A percentile compares a stretch with the other conserved stretches of the same genome.
Conservation (phyloP, 1,140 invertebrate genomes). For the Calycopis cecrops region DNA sequence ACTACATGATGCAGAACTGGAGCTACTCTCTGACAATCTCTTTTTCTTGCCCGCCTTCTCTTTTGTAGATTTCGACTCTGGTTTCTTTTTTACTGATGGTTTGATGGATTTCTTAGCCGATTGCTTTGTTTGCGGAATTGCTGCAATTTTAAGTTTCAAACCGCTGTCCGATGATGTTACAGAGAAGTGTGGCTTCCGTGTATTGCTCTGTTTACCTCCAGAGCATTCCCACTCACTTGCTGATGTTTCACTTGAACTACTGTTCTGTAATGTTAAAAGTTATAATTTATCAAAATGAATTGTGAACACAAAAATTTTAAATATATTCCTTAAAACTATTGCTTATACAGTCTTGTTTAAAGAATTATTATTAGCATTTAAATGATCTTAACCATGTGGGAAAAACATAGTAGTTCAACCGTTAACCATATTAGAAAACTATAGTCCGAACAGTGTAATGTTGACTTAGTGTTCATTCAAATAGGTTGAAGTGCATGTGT, state of each 20-base stretch:
- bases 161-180: constrained; percentile 66
- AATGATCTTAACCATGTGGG: too few relatives aligned
- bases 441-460: too few relatives aligned
- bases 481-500: too few relatives aligned
- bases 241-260: constrained; percentile 50
- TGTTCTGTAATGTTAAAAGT: constrained; percentile 48
- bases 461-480: too few relatives aligned
- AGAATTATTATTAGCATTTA: constrained; percentile 4
- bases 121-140: constrained; percentile 51
- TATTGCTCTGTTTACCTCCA: constrained; percentile 41
- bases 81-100: constrained; percentile 54
- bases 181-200: constrained; percentile 59
- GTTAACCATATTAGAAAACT: too few relatives aligned
- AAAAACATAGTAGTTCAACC: too few relatives aligned
- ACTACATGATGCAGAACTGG: constrained; percentile 62
- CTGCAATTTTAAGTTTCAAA: constrained; percentile 64
- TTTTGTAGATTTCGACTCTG: constrained; percentile 28
- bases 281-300: neutral
- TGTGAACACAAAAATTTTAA: constrained; percentile 11
- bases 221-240: constrained; percentile 63
- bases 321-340: too few relatives aligned
- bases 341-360: too few relatives aligned
- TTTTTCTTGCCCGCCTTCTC: constrained; percentile 43
- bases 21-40: constrained; percentile 52
- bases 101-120: constrained; percentile 43